Conservation (phyloP, 2,797 vertebrate species). For the Pseudomugil tenellus region DNA sequence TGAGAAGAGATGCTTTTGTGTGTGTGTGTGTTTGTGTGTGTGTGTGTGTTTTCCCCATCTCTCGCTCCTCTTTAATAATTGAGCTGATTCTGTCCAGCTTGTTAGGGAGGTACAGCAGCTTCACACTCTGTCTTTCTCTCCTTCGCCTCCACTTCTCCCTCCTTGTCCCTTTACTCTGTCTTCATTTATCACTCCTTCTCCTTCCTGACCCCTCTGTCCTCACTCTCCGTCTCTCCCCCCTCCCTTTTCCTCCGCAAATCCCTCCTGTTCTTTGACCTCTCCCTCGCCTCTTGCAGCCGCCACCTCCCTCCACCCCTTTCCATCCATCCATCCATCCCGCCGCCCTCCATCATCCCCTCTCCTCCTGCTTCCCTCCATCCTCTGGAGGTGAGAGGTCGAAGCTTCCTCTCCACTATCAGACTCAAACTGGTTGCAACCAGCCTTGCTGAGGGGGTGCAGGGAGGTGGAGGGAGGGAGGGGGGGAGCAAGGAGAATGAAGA, state of each 20-base stretch:
- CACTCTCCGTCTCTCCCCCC: slow-evolving; percentile 28
- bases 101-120: slow-evolving; percentile 83
- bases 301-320: slow-evolving; percentile 24
- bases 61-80: slow-evolving; percentile 85
- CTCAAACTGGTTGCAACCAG: slow-evolving; percentile 81
- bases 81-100: slow-evolving; percentile 85
- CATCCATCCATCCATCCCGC: slow-evolving; percentile 45
- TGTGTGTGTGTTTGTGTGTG: slow-evolving; percentile 42
- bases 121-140: slow-evolving; percentile 72
- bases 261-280: slow-evolving; percentile 80
- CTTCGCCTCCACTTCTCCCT: slow-evolving; percentile 54
- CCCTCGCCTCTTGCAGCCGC: slow-evolving; percentile 64
- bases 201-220: slow-evolving; percentile 65
- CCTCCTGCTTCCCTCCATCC: slow-evolving; percentile 59
- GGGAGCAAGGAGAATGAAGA: slow-evolving; percentile 48
- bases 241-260: slow-evolving; percentile 66
- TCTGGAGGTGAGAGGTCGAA: slow-evolving; percentile 81
- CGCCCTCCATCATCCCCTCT: slow-evolving; percentile 70
- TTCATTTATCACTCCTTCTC: slow-evolving; percentile 71
- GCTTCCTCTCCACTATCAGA: slow-evolving; percentile 78
- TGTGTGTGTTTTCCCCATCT: slow-evolving; percentile 76
- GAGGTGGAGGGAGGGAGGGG: background rate
- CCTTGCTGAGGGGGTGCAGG: slow-evolving; percentile 29
- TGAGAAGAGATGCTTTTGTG: slow-evolving; percentile 50
- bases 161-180: slow-evolving; percentile 55